Conservation (phyloP, 1,140 invertebrate genomes). For the Cydia strobilella region DNA sequence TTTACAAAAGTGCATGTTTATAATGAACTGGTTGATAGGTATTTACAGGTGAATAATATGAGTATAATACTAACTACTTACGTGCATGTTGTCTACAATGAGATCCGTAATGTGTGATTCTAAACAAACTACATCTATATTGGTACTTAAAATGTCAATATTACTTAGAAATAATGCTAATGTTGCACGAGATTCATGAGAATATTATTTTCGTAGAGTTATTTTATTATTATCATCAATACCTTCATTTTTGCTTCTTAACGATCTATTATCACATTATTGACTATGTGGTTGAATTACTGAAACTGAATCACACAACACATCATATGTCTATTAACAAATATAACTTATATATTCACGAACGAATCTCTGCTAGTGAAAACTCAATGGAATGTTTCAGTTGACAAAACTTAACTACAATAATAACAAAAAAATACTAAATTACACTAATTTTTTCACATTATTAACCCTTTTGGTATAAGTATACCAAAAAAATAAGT, state of each 20-base stretch:
- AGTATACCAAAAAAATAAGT: too few relatives aligned
- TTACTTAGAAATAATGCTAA: neutral
- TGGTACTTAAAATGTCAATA: neutral
- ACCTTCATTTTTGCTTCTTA: neutral
- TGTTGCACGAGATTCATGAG: neutral
- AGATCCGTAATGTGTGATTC: neutral
- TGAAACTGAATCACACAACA: slow-evolving; percentile 2
- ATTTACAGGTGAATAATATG: neutral
- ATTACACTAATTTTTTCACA: neutral
- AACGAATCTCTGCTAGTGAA: neutral
- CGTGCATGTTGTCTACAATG: neutral
- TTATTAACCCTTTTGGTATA: neutral
- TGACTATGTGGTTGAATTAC: slow-evolving; percentile 19
- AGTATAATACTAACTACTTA: neutral
- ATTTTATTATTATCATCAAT: neutral
- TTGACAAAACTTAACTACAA: neutral
- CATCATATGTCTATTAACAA: neutral
- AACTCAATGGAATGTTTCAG: too few relatives aligned
- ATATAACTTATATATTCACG: neutral
- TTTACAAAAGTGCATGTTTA: slow-evolving; percentile 20
- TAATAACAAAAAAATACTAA: neutral
- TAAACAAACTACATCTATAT: neutral
- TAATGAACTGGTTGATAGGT: neutral
- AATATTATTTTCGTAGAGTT: neutral
- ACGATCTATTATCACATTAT: slow-evolving; percentile 26